Percentiles rank a stretch among this genome's conserved stretches.
phyloP scores from a whole-genome alignment of 2,888 invertebrate species.

The Sinelater perroti region DNA sequence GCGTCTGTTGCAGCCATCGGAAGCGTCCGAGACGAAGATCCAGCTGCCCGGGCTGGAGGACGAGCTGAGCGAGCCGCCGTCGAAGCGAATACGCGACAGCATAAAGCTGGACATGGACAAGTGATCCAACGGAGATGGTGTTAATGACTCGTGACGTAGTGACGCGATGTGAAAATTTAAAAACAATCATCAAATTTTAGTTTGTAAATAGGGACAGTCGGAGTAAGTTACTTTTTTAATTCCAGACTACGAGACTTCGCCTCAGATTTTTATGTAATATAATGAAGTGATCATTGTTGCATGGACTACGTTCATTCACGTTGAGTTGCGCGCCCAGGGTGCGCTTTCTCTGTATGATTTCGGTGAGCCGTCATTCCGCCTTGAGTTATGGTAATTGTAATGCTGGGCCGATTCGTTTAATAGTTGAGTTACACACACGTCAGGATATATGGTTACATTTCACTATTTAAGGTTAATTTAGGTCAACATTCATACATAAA shows the following conservation, averaged over 20 bases:
- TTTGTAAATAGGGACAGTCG: constrained; percentile 11
- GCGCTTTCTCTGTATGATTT: too few relatives aligned
- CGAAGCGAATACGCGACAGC: constrained; percentile 56
- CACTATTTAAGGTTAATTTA: constrained; percentile 15
- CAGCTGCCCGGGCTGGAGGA: constrained; percentile 76
- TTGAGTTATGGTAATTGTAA: too few relatives aligned
- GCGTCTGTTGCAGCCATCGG: constrained; percentile 73
- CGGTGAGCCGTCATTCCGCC: too few relatives aligned
- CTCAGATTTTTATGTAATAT: too few relatives aligned
- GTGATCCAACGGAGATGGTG: constrained; percentile 42
- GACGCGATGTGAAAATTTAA: constrained; percentile 1
- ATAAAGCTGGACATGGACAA: constrained; percentile 56
- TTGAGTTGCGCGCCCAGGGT: too few relatives aligned
- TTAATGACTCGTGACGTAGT: constrained; percentile 6
- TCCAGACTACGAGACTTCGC: background rate
- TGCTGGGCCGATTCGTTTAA: too few relatives aligned
- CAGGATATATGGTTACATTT: background rate
- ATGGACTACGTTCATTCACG: too few relatives aligned
- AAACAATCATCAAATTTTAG: constrained; percentile 8
- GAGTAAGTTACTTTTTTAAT: background rate
- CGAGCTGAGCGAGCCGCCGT: constrained; percentile 60
- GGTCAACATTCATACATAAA: constrained; percentile 10
- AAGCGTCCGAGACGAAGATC: constrained; percentile 82
- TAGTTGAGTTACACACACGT: too few relatives aligned
- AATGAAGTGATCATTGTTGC: too few relatives aligned